Evolutionary conservation across 2,888 invertebrate species (phyloP), one percentile per base, ranked within the genome.

Genomic region (Hirtodrosophila duncani): DNA sequence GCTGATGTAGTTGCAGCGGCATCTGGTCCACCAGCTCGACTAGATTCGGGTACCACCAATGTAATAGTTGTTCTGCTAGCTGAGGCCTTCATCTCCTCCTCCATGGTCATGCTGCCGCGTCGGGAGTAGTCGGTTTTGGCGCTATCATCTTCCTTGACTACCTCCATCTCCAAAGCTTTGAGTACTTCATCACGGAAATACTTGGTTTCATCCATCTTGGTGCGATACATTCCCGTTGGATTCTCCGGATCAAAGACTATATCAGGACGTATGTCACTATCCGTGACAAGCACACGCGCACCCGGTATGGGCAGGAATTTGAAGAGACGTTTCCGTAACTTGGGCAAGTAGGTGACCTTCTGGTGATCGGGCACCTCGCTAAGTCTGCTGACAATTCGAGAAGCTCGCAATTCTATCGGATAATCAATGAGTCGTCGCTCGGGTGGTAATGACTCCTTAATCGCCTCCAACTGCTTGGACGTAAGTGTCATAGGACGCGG

Each of bases 251-350:
- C 61, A 3, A 59, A 80, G 1, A 18, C 7, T 9, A 75, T 20
- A 3, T 74, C 46, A 0, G 81, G 78, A 0, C 63, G 63, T 16
- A 77, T 67, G 6, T 84, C 83, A 1, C 50, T 52, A 1, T 83
- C 78, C 2, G 75, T 71, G 29, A 83, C 74, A 24, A 85, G 31
- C 0, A 85, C 67, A 2, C 83, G 84, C 0, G 82, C 72, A 0
- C 56, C 60, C 1, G 85, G 85, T 23, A 85, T 56, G 2, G 84
- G 83, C 1, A 68, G 53, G 38, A 85, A 85, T 38, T 84, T 85
- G 24, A 83, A 85, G 0, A 75, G 59, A 0, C 72, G 69, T 34
- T 84, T 83, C 2, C 84, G 81, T 36, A 83, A 30, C 48, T 58
- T 68, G 1, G 81, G 70, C 26, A 63, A 36, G 20, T 68, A 81